Conservation (phyloP, 2,113 vertebrate species). For the Pyxicephalus adspersus region DNA sequence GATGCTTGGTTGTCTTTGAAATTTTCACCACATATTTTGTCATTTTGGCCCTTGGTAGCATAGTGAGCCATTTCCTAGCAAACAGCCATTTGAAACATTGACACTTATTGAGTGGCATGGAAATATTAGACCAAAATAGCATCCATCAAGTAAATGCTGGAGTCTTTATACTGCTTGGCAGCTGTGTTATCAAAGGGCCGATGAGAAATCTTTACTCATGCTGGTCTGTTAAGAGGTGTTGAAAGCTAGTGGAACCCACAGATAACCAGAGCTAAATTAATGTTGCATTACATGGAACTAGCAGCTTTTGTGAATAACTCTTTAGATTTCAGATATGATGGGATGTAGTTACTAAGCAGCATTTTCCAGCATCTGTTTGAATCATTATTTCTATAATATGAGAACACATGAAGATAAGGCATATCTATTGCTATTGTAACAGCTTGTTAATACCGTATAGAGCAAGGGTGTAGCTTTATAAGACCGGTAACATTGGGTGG, state of each 20-base stretch:
- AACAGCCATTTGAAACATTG: constrained; percentile 45
- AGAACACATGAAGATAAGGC: no score
- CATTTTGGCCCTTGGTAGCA: constrained; percentile 47
- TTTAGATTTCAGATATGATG: constrained; percentile 6
- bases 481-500: no score
- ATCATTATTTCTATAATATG: neutral
- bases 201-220: constrained; percentile 48
- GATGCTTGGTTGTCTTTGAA: constrained; percentile 13
- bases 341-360: neutral
- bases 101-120: constrained; percentile 54
- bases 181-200: constrained; percentile 53
- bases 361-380: neutral
- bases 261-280: constrained; percentile 35
- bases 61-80: constrained; percentile 45
- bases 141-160: constrained; percentile 53
- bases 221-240: constrained; percentile 46
- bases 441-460: no score
- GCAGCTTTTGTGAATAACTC: constrained; percentile 27
- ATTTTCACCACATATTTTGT: constrained; percentile 28
- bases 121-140: constrained; percentile 55
- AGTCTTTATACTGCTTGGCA: constrained; percentile 53
- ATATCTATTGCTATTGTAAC: no score
- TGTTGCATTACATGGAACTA: constrained; percentile 13
- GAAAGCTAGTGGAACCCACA: constrained; percentile 42
- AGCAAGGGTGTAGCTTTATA: no score